Percentiles rank a stretch among this genome's conserved stretches.
phyloP scores from a whole-genome alignment of 2,797 vertebrate species.

The Avahi laniger region DNA sequence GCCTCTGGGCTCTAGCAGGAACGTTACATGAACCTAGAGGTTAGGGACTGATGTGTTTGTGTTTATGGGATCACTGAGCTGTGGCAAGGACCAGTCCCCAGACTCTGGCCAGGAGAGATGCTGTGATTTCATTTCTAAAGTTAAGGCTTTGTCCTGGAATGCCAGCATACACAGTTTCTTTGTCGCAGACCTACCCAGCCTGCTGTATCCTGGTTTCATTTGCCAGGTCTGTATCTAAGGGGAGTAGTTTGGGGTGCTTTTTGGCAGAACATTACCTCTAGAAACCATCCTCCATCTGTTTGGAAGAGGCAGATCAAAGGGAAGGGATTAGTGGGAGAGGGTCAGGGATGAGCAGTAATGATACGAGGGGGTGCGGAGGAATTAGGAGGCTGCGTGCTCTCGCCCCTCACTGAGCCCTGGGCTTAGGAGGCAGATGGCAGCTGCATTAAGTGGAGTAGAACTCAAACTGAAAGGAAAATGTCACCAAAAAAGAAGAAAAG shows the following conservation, averaged over 20 bases:
- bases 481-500: slow-evolving; percentile 4
- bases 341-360: slow-evolving; percentile 38
- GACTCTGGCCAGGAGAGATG: background rate
- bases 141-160: slow-evolving; percentile 4
- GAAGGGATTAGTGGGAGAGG: slow-evolving; percentile 47
- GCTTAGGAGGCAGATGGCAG: slow-evolving; percentile 59
- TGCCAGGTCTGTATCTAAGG: slow-evolving; percentile 17
- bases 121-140: slow-evolving; percentile 15
- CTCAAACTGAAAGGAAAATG: slow-evolving; percentile 54
- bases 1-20: background rate
- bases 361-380: background rate
- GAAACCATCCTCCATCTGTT: slow-evolving; percentile 55
- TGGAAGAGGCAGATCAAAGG: slow-evolving; percentile 10
- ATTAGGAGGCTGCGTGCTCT: slow-evolving; percentile 9
- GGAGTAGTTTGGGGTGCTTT: background rate
- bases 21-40: background rate
- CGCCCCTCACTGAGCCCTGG: background rate
- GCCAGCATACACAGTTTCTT: background rate
- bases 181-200: background rate
- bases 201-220: background rate
- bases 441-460: slow-evolving; percentile 16
- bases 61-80: background rate
- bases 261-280: background rate
- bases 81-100: background rate
- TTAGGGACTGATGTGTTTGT: background rate